A percentile compares a stretch with the other conserved stretches of the same genome.
phyloP scores from a whole-genome alignment of 2,113 vertebrate species.

The Colius striatus region DNA sequence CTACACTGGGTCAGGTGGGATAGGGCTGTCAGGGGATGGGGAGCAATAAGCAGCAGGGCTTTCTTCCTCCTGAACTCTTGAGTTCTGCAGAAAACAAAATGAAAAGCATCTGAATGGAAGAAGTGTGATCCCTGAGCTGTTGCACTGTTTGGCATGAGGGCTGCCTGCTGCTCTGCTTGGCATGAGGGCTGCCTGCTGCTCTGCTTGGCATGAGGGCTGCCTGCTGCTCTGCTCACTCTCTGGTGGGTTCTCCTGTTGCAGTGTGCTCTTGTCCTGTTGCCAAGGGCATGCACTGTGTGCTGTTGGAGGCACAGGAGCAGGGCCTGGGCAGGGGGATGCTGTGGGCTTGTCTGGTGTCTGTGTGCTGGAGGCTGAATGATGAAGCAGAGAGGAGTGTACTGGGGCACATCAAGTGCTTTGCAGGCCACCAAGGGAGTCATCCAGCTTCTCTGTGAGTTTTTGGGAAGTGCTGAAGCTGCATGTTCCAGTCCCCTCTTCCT shows the following conservation, averaged over 20 bases:
- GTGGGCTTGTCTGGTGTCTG: rapidly evolving
- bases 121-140: not conserved
- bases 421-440: rapidly evolving
- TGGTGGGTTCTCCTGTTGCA: not conserved
- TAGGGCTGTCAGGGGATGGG: not conserved
- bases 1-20: not conserved
- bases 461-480: not conserved
- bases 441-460: not conserved
- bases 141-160: not conserved
- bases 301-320: not conserved
- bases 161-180: constrained; percentile 4
- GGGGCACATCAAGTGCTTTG: rapidly evolving
- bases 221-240: not conserved
- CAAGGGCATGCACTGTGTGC: not conserved
- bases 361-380: not conserved
- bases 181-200: not conserved
- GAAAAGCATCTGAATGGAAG: not conserved
- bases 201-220: not conserved
- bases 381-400: not conserved
- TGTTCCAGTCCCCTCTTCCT: rapidly evolving
- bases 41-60: not conserved
- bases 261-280: not conserved
- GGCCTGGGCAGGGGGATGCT: not conserved
- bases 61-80: not conserved
- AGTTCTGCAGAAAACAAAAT: not conserved